Conservation (phyloP, 2,888 invertebrate species). For the Acrobasis repandana region DNA sequence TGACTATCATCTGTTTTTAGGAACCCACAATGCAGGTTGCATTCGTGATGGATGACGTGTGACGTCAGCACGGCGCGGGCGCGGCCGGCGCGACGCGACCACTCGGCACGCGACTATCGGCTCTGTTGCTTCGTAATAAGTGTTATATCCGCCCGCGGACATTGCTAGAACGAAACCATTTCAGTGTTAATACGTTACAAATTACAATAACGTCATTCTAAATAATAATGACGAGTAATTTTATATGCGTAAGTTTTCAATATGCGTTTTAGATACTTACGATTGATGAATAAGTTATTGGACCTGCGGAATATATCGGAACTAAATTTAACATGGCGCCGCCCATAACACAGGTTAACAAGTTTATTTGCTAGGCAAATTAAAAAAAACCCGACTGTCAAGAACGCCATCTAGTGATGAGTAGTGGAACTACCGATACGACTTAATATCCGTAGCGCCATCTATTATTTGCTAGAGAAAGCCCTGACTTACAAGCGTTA, state of each 20-base stretch:
- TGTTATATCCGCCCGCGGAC: conserved; percentile 18
- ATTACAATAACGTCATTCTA: conserved; percentile 1
- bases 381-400: no score
- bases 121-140: conserved; percentile 19
- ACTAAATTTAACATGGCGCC: no score
- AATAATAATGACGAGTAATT: conserved; percentile 6
- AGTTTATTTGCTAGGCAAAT: no score
- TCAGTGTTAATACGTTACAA: conserved; percentile 5
- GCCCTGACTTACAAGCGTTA: no score
- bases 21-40: conserved; percentile 80
- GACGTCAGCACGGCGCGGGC: conserved; percentile 59
- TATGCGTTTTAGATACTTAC: conserved; percentile 11
- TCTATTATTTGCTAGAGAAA: no score
- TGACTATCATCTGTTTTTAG: conserved; percentile 41
- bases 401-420: no score
- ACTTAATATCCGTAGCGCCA: no score
- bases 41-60: conserved; percentile 80
- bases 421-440: no score
- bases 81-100: conserved; percentile 15
- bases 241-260: conserved; percentile 10
- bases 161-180: conserved; percentile 12
- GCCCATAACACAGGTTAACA: no score
- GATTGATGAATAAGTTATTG: no score
- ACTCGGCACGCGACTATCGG: conserved; percentile 6
- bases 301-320: no score